These are phyloP conservation scores for Epistrophe eligans DNA, from an alignment of 2,888 invertebrate species.

Conservation along the genomic window DNA sequence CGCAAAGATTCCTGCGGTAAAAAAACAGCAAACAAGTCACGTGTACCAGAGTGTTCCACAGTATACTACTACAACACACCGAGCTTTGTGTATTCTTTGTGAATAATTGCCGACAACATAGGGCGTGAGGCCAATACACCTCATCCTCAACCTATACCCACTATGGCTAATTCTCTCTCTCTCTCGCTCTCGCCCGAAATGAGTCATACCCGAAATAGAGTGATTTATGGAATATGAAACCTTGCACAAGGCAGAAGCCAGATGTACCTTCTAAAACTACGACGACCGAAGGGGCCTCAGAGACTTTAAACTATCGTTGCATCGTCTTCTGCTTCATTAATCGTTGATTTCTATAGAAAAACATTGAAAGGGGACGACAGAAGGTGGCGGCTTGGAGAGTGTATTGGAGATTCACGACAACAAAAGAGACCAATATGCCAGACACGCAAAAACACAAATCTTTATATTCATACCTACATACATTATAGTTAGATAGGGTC, in stretches of 20 bases:
- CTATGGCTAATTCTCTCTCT: not conserved
- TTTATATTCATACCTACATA: conserved; percentile 12
- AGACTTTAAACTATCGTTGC: conserved; percentile 45
- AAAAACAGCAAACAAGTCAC: conserved; percentile 31
- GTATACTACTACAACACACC: not conserved
- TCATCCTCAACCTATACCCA: not conserved
- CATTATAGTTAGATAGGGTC: not conserved
- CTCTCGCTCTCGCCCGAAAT: not conserved
- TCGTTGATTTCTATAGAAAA: conserved; percentile 34
- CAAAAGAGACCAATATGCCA: conserved; percentile 28
- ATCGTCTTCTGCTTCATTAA: conserved; percentile 55
- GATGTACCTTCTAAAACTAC: conserved; percentile 3
- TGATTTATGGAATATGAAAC: conserved; percentile 46
- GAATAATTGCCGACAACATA: conserved; percentile 36
- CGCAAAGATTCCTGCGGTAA: conserved; percentile 57
- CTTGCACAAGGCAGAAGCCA: conserved; percentile 27
- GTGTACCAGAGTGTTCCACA: conserved; percentile 6
- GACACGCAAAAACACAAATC: conserved; percentile 55
- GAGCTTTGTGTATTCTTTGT: conserved; percentile 17
- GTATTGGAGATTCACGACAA: not conserved
- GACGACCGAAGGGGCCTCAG: not conserved
- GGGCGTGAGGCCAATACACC: conserved; percentile 29
- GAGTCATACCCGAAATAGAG: conserved; percentile 53
- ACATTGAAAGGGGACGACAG: not conserved
- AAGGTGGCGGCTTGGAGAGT: not conserved